Conservation (phyloP, 1,140 invertebrate genomes). For the Prorops nasuta region DNA sequence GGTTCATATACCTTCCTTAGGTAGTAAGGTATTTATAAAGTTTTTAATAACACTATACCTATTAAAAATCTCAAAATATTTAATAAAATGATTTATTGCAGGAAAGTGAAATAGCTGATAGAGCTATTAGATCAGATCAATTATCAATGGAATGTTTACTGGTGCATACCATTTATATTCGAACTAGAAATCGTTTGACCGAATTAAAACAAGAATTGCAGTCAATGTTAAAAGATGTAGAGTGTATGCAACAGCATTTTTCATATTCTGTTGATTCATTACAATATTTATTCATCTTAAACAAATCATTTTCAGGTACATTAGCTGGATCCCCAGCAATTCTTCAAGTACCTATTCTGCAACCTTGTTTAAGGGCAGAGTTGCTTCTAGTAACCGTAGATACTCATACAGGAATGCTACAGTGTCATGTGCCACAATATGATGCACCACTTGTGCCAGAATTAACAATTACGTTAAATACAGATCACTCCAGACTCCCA, state of each 20-base stretch:
- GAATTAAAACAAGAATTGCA: constrained; percentile 82
- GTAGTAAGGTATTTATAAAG: constrained; percentile 59
- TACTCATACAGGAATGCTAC: constrained; percentile 88
- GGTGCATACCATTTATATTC: constrained; percentile 96
- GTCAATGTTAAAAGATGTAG: constrained; percentile 70
- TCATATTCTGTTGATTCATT: constrained; percentile 2
- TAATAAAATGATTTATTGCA: constrained; percentile 29
- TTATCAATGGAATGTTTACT: constrained; percentile 91
- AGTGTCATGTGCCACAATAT: constrained; percentile 89
- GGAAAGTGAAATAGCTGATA: constrained; percentile 74
- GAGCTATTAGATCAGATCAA: constrained; percentile 80
- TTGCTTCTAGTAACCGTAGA: constrained; percentile 89
- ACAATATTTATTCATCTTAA: constrained; percentile 3
- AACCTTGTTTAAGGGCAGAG: constrained; percentile 87
- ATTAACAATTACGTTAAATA: constrained; percentile 78
- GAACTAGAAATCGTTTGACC: constrained; percentile 77
- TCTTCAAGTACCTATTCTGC: constrained; percentile 82
- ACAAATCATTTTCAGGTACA: constrained; percentile 56
- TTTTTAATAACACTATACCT: neutral
- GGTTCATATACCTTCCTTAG: constrained; percentile 82
- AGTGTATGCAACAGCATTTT: constrained; percentile 58
- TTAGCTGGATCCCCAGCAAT: constrained; percentile 83
- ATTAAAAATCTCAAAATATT: constrained; percentile 3
- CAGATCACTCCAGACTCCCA: constrained; percentile 70
- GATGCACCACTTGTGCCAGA: constrained; percentile 78